phyloP scores from a whole-genome alignment of 2,113 vertebrate genomes.

The Indicator indicator region DNA sequence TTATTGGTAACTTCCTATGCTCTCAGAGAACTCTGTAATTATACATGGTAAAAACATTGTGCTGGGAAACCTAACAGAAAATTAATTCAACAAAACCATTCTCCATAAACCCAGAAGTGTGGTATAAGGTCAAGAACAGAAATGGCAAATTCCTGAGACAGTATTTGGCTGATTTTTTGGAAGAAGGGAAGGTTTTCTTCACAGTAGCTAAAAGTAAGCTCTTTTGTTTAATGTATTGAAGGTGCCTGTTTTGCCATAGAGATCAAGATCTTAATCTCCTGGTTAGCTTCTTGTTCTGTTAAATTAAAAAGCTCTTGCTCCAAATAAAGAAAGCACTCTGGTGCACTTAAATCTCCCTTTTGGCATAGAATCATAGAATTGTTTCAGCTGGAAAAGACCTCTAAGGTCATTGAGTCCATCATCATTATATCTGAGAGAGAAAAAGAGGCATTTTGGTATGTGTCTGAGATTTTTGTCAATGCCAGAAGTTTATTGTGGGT shows the following conservation, averaged over 20 bases:
- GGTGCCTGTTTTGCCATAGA: background rate
- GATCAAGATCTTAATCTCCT: background rate
- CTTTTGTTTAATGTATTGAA: background rate
- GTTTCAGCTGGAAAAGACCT: no score
- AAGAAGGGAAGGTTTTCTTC: background rate
- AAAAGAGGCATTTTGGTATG: background rate
- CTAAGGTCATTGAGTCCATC: background rate
- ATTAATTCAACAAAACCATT: constrained; percentile 40
- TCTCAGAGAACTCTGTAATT: constrained; percentile 65
- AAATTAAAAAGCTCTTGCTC: background rate
- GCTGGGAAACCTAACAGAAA: constrained; percentile 58
- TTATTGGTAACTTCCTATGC: constrained; percentile 67
- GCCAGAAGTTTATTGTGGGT: background rate
- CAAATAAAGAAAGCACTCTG: background rate
- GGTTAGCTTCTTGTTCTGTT: background rate
- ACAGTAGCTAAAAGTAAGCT: background rate
- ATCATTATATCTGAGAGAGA: background rate
- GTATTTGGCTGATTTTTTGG: background rate
- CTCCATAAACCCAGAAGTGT: background rate
- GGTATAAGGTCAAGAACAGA: constrained; percentile 25
- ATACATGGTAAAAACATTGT: constrained; percentile 61
- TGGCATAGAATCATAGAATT: no score
- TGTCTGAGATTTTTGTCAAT: background rate
- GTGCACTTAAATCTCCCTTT: background rate
- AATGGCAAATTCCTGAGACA: constrained; percentile 4